Conservation (phyloP, 1,140 invertebrate genomes). For the Apis mellifera region DNA sequence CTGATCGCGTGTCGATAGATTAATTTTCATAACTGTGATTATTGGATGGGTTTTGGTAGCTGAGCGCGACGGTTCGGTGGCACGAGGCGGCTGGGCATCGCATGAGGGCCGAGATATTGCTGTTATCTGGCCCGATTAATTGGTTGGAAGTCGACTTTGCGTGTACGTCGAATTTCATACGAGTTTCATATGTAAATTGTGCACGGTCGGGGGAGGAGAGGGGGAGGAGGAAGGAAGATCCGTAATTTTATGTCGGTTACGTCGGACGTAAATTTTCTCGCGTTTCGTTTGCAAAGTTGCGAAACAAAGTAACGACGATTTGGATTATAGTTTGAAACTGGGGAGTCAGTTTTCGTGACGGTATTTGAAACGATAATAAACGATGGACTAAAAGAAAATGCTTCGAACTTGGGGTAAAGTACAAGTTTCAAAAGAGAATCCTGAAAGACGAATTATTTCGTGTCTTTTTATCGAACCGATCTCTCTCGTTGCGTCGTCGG, state of each 20-base stretch:
- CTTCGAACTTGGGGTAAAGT: too few relatives aligned
- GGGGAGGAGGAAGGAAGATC: neutral
- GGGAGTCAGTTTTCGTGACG: too few relatives aligned
- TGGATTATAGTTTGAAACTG: too few relatives aligned
- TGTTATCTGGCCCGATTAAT: neutral
- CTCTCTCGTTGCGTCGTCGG: neutral
- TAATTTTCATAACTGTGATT: constrained; percentile 25
- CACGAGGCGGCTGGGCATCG: too few relatives aligned
- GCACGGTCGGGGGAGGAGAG: too few relatives aligned
- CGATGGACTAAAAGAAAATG: too few relatives aligned
- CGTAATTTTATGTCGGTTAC: neutral
- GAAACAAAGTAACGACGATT: too few relatives aligned
- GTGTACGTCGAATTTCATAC: too few relatives aligned
- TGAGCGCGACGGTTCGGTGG: neutral
- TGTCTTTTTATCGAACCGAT: neutral
- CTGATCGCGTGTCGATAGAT: constrained; percentile 16
- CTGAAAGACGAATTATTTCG: too few relatives aligned
- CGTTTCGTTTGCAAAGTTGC: too few relatives aligned
- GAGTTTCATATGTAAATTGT: neutral
- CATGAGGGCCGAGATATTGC: neutral
- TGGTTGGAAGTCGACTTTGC: neutral
- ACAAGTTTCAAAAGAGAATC: too few relatives aligned
- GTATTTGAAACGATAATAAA: too few relatives aligned
- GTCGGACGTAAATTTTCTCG: neutral
- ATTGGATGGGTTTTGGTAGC: neutral